Evolutionary conservation across 2,797 vertebrate genomes (phyloP).

Genomic region (Neoniphon sammara): DNA sequence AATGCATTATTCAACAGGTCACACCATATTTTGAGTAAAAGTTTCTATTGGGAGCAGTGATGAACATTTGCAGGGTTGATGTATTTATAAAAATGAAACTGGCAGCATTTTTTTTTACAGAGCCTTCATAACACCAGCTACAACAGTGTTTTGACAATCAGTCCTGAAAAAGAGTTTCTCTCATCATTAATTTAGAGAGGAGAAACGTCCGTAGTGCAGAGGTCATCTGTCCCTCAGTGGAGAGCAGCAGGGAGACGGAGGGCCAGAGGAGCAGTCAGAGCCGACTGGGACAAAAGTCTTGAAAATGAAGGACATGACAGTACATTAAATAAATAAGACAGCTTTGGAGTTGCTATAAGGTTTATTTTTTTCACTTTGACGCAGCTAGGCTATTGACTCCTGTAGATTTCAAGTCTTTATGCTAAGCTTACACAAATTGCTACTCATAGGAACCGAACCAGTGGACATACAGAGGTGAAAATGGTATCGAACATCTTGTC

Average conservation of each 20-base stretch:
- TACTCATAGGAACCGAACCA: too few relatives aligned
- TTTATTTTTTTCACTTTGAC: too few relatives aligned
- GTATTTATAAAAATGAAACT: not conserved
- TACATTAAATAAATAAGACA: too few relatives aligned
- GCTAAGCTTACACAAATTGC: too few relatives aligned
- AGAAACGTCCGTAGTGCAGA: conserved; percentile 43
- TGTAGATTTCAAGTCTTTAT: too few relatives aligned
- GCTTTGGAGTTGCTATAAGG: too few relatives aligned
- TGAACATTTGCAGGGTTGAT: too few relatives aligned
- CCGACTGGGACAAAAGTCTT: conserved; percentile 82
- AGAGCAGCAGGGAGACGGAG: conserved; percentile 36
- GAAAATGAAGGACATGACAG: conserved; percentile 40
- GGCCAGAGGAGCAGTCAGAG: conserved; percentile 18
- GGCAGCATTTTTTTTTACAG: conserved; percentile 12
- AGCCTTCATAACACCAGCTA: not conserved
- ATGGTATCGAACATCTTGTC: too few relatives aligned
- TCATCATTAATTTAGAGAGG: conserved; percentile 26
- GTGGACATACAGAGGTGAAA: too few relatives aligned
- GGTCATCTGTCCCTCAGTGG: conserved; percentile 46
- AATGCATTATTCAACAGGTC: conserved; percentile 2
- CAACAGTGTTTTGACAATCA: conserved; percentile 45
- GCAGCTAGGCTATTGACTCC: too few relatives aligned
- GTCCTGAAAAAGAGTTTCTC: conserved; percentile 19
- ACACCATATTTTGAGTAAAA: not conserved
- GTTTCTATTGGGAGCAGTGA: not conserved